These are phyloP conservation scores for Tapirus indicus DNA, from an alignment of 2,797 vertebrate genomes.

Conservation along the genomic window DNA sequence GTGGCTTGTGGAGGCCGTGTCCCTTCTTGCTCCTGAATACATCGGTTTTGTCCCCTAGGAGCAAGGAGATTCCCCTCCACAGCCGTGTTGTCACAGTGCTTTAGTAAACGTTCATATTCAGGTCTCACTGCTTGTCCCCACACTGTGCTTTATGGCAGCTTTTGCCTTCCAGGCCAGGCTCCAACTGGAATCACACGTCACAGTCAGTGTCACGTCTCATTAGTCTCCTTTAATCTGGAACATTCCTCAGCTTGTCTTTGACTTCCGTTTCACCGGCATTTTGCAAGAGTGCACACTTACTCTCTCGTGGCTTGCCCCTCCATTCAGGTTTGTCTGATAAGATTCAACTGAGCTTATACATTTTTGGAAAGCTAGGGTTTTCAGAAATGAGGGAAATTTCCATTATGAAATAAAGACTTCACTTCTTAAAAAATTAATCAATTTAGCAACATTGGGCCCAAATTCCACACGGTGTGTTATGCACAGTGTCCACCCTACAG, in stretches of 20 bases:
- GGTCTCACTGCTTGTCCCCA: neutral
- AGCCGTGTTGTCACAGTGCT: rapidly evolving
- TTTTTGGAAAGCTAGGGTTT: neutral
- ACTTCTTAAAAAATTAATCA: neutral
- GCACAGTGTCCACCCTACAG: neutral
- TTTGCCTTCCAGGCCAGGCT: neutral
- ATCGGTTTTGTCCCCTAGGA: too few relatives aligned
- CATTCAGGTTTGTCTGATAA: rapidly evolving
- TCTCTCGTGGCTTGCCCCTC: neutral
- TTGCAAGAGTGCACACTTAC: neutral
- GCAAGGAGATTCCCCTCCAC: neutral
- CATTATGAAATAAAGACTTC: neutral
- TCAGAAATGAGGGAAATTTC: neutral
- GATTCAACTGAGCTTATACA: neutral
- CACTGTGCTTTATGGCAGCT: too few relatives aligned
- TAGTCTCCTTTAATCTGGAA: neutral
- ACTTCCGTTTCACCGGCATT: neutral
- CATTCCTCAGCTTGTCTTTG: rapidly evolving
- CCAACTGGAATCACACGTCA: rapidly evolving
- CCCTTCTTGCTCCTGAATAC: neutral
- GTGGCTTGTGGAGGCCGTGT: neutral
- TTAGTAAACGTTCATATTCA: neutral
- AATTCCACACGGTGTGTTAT: neutral
- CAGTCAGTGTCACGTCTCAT: rapidly evolving
- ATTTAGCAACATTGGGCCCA: neutral